Evolutionary conservation across 2,888 invertebrate species (phyloP).

Genomic region (Hirtodrosophila alboralis): DNA sequence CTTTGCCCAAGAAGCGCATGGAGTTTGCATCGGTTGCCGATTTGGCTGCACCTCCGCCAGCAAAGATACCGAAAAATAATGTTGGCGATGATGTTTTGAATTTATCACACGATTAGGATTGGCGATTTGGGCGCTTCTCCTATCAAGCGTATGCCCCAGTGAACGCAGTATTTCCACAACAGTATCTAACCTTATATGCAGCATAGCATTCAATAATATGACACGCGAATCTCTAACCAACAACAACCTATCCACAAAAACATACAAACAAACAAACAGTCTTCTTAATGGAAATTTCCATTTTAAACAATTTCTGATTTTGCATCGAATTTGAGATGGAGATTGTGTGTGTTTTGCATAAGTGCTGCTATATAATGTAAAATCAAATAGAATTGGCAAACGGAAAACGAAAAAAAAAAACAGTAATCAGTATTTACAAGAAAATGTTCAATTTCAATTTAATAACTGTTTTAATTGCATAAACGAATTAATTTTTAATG

Average conservation of each 20-base stretch:
- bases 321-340: conserved; percentile 7
- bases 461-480: conserved; percentile 9
- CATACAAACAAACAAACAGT: conserved; percentile 7
- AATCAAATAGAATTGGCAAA: conserved; percentile 6
- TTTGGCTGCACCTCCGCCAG: conserved; percentile 85
- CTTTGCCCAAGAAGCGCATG: conserved; percentile 83
- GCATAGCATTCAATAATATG: conserved; percentile 37
- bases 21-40: conserved; percentile 84
- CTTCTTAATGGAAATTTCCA: conserved; percentile 15
- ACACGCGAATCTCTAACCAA: conserved; percentile 49
- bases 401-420: neutral
- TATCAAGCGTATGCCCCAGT: conserved; percentile 34
- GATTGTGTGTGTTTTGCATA: conserved; percentile 2
- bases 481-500: conserved; percentile 11
- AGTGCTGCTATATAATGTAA: conserved; percentile 23
- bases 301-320: conserved; percentile 8
- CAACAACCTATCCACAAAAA: neutral
- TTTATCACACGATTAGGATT: conserved; percentile 81
- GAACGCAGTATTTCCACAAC: conserved; percentile 55
- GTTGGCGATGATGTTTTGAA: conserved; percentile 83
- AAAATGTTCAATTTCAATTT: conserved; percentile 18
- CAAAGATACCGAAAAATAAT: conserved; percentile 86
- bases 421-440: conserved; percentile 33
- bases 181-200: conserved; percentile 49
- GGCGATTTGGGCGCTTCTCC: conserved; percentile 18